These are phyloP conservation scores for Philopedon plagiatum DNA, from an alignment of 2,888 invertebrate genomes.

Conservation along the genomic window DNA sequence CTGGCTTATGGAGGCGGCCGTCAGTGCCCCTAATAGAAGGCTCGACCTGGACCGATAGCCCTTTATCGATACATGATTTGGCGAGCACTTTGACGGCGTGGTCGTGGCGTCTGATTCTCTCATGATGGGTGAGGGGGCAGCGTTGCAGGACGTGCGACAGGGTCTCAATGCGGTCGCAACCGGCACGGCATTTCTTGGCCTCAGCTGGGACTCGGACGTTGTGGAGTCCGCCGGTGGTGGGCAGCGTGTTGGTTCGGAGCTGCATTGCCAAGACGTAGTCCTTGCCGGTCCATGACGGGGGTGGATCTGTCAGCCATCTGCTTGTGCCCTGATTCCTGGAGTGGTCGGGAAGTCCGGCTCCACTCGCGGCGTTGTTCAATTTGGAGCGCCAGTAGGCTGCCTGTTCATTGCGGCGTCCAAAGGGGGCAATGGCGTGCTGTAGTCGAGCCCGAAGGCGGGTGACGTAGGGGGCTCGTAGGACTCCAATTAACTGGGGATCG, in stretches of 20 bases:
- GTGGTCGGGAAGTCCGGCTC: conserved; percentile 27
- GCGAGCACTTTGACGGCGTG: conserved; percentile 27
- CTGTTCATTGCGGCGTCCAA: background rate
- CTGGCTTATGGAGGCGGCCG: conserved; percentile 19
- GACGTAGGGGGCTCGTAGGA: background rate
- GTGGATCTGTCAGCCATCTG: conserved; percentile 24
- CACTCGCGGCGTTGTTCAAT: background rate
- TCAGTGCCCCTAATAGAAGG: background rate
- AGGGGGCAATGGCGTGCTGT: background rate
- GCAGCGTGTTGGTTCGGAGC: conserved; percentile 44
- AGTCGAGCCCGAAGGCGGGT: background rate
- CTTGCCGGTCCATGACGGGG: conserved; percentile 31
- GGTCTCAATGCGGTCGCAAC: conserved; percentile 28
- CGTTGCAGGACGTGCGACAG: conserved; percentile 45
- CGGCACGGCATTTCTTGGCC: background rate
- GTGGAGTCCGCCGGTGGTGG: conserved; percentile 34
- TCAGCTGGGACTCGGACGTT: conserved; percentile 4
- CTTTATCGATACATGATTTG: background rate
- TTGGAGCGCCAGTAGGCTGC: background rate
- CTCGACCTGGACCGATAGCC: conserved; percentile 14
- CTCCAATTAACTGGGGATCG: background rate
- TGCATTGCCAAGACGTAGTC: conserved; percentile 43
- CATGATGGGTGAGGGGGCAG: conserved; percentile 40
- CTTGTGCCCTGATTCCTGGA: background rate
- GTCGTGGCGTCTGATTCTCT: conserved; percentile 39